Evolutionary conservation across 2,797 vertebrate genomes (phyloP).

Genomic region (Percopsis omiscomaycus): DNA sequence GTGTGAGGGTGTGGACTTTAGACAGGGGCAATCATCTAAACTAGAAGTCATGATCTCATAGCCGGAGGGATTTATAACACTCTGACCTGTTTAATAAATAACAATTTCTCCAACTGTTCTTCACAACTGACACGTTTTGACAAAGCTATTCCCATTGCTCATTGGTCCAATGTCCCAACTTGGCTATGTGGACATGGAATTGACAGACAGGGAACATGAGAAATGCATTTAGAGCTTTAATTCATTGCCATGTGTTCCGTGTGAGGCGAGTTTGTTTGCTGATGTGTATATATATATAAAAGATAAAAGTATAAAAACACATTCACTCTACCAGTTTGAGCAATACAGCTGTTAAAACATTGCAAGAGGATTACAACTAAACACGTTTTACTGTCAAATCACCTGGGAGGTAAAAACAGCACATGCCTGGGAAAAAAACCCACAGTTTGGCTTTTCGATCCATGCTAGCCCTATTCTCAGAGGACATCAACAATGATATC

Average conservation of each 20-base stretch:
- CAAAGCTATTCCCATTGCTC: too few relatives aligned
- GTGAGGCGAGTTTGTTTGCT: neutral
- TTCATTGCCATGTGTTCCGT: slow-evolving; percentile 23
- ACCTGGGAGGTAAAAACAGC: slow-evolving; percentile 11
- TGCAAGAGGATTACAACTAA: too few relatives aligned
- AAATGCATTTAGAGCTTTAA: slow-evolving; percentile 27
- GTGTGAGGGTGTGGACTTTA: too few relatives aligned
- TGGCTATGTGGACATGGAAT: neutral
- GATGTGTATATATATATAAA: slow-evolving; percentile 14
- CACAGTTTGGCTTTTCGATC: slow-evolving; percentile 32
- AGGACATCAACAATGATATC: slow-evolving; percentile 62
- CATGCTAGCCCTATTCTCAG: slow-evolving; percentile 33
- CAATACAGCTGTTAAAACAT: too few relatives aligned
- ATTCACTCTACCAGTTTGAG: neutral
- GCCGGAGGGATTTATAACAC: too few relatives aligned
- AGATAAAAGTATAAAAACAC: slow-evolving; percentile 17
- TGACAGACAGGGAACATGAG: slow-evolving; percentile 29
- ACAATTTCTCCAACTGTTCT: too few relatives aligned
- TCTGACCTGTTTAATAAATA: too few relatives aligned
- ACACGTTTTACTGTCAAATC: too few relatives aligned
- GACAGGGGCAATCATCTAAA: too few relatives aligned
- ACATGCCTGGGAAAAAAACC: slow-evolving; percentile 19
- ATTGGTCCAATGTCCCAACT: slow-evolving; percentile 20
- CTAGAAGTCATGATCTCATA: too few relatives aligned
- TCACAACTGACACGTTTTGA: too few relatives aligned